Evolutionary conservation across 1,140 invertebrate genomes (phyloP).

Genomic region (Anastrepha ludens): DNA sequence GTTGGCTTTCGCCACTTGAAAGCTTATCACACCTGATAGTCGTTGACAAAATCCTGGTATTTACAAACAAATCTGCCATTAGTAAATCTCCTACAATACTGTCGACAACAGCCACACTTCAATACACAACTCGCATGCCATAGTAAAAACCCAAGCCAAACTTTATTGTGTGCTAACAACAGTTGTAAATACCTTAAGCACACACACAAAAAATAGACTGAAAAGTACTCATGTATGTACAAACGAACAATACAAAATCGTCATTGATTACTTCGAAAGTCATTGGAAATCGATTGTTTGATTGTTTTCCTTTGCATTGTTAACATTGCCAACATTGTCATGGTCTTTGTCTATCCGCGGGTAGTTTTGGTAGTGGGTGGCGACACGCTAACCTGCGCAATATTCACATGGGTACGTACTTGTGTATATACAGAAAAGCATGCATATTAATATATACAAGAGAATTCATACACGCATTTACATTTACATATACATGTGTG

Average conservation of each 20-base stretch:
- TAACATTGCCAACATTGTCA: slow-evolving; percentile 17
- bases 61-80: neutral
- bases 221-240: neutral
- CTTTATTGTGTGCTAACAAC: slow-evolving; percentile 15
- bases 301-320: slow-evolving; percentile 22
- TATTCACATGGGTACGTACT: no score
- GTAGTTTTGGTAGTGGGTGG: neutral
- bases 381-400: neutral
- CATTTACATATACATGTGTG: no score
- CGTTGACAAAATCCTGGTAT: neutral
- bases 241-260: slow-evolving; percentile 16
- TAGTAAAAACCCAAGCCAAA: neutral
- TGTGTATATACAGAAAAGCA: no score
- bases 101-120: neutral
- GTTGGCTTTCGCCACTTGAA: neutral
- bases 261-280: slow-evolving; percentile 51
- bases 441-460: no score
- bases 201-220: neutral
- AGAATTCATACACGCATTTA: no score
- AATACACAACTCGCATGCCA: neutral
- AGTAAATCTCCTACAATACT: neutral
- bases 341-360: neutral
- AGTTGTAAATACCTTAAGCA: neutral
- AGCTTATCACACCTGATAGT: neutral
- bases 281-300: slow-evolving; percentile 17